A percentile compares a stretch with the other conserved stretches of the same genome.
Conservation (phyloP, 2,797 vertebrate species). For the Sebastes cheni region DNA sequence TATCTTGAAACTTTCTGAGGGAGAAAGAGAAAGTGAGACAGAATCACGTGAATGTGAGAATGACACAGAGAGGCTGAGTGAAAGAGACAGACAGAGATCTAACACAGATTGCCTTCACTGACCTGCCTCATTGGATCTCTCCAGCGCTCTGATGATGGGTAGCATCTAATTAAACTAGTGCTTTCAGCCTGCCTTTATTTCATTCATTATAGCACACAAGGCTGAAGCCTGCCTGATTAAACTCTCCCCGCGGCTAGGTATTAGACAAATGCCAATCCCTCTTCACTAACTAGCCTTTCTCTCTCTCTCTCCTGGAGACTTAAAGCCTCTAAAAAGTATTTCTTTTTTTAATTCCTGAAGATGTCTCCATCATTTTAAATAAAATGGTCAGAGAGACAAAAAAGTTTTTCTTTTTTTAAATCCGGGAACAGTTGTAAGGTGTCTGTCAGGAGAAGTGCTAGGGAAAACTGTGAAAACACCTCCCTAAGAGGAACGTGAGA, state of each 20-base stretch:
- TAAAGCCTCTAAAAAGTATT: slow-evolving; percentile 12
- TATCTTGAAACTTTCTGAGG: background rate
- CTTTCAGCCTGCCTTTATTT: slow-evolving; percentile 71
- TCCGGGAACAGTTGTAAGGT: slow-evolving; percentile 18
- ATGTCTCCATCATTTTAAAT: slow-evolving; percentile 17
- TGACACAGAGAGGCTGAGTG: slow-evolving; percentile 48
- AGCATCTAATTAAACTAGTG: slow-evolving; percentile 73
- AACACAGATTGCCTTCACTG: slow-evolving; percentile 62
- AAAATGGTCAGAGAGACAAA: background rate
- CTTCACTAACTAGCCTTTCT: slow-evolving; percentile 48
- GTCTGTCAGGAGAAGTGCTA: slow-evolving; percentile 37
- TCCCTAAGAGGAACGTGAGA: slow-evolving; percentile 36
- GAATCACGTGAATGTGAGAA: slow-evolving; percentile 23
- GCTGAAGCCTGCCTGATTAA: slow-evolving; percentile 58
- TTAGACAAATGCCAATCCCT: slow-evolving; percentile 61
- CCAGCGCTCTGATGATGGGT: slow-evolving; percentile 53
- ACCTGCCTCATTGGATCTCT: slow-evolving; percentile 67
- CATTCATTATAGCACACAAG: slow-evolving; percentile 67
- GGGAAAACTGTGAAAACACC: slow-evolving; percentile 51
- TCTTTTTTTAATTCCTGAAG: slow-evolving; percentile 27
- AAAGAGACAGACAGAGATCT: slow-evolving; percentile 59
- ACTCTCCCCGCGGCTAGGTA: slow-evolving; percentile 54
- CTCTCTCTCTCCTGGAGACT: slow-evolving; percentile 22
- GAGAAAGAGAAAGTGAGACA: slow-evolving; percentile 13
- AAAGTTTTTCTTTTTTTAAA: background rate